Evolutionary conservation across 2,888 invertebrate genomes (phyloP).

Genomic region (Sympetrum striolatum): DNA sequence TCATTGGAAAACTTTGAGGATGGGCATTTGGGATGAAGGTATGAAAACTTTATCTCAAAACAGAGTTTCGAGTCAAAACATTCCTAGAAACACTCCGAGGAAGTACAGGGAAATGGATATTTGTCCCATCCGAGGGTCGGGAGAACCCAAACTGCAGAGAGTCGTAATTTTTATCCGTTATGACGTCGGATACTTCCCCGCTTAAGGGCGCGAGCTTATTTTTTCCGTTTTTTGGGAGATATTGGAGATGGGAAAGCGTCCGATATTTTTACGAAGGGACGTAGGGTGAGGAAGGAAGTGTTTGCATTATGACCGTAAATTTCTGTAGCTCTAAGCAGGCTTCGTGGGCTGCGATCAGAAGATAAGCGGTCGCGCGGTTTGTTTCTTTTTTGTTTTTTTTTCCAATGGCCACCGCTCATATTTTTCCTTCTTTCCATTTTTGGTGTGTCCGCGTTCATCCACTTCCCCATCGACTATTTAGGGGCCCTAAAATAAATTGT

Average conservation of each 20-base stretch:
- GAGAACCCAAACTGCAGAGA: not conserved
- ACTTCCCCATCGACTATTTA: slow-evolving; percentile 24
- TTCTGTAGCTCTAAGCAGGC: slow-evolving; percentile 40
- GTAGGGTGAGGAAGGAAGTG: not conserved
- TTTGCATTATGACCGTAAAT: slow-evolving; percentile 40
- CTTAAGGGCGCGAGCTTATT: not conserved
- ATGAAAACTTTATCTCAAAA: too few relatives aligned
- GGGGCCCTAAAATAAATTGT: slow-evolving; percentile 27
- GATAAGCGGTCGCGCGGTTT: slow-evolving; percentile 26
- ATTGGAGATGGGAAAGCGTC: not conserved
- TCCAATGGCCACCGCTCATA: slow-evolving; percentile 1
- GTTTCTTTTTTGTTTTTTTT: not conserved
- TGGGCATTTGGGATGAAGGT: too few relatives aligned
- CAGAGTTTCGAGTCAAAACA: too few relatives aligned
- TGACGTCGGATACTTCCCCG: not conserved
- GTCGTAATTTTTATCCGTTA: not conserved
- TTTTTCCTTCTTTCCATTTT: slow-evolving; percentile 36
- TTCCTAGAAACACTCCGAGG: too few relatives aligned
- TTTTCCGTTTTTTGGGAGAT: not conserved
- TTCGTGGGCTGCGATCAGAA: slow-evolving; percentile 37
- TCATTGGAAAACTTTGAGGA: too few relatives aligned
- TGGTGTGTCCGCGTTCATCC: not conserved
- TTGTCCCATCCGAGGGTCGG: too few relatives aligned
- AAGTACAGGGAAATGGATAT: too few relatives aligned
- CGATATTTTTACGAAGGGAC: not conserved